phyloP scores from a whole-genome alignment of 92 coral and sea anemone genomes.

The Chrysogorgia sp. region DNA sequence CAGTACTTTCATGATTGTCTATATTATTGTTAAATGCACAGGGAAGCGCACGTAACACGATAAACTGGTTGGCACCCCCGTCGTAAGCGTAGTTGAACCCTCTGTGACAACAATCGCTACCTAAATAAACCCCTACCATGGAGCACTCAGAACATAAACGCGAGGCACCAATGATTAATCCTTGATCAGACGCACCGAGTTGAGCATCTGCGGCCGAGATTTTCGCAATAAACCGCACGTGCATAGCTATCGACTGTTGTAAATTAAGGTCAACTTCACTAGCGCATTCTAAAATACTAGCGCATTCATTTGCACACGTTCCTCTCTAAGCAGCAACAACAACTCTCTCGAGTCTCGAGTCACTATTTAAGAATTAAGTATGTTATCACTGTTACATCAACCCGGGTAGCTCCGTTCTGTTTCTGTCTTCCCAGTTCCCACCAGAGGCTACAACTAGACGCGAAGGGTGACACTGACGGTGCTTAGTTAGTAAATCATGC shows the following conservation, averaged over 20 bases:
- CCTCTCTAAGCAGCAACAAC: conserved; percentile 12
- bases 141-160: conserved; percentile 9
- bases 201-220: background rate
- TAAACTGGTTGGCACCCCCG: conserved; percentile 14
- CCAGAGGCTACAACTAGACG: too few species aligned
- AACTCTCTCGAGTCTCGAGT: too few species aligned
- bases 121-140: conserved; percentile 37
- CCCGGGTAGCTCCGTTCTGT: too few species aligned
- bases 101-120: conserved; percentile 31
- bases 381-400: too few species aligned
- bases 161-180: background rate
- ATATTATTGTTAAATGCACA: background rate
- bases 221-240: background rate
- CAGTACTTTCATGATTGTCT: background rate
- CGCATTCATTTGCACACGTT: conserved; percentile 2
- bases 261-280: background rate
- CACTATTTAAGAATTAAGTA: too few species aligned
- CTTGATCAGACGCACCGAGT: too few species aligned
- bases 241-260: too few species aligned
- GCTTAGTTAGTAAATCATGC: too few species aligned
- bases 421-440: too few species aligned
- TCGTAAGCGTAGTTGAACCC: conserved; percentile 18
- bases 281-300: background rate
- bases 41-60: conserved; percentile 25
- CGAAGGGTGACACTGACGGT: too few species aligned